A percentile compares a stretch with the other conserved stretches of the same genome.
Evolutionary conservation across 35 echinoderm and acorn worm genomes (phyloP).

Genomic region (Heliocidaris tuberculata): DNA sequence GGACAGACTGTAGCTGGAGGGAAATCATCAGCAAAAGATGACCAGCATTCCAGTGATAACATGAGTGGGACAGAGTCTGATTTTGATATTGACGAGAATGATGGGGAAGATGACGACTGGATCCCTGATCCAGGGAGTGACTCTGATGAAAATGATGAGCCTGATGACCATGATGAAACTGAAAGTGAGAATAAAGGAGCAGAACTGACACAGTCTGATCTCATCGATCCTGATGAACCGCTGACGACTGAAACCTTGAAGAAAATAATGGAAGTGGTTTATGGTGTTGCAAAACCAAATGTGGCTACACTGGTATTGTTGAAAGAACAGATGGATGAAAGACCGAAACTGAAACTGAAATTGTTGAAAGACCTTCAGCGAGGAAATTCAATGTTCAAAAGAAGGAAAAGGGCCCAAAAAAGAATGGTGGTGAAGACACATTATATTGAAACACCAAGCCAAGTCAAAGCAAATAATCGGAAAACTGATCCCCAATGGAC

Average conservation of each 20-base stretch:
- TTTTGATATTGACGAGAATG: constrained; percentile 19
- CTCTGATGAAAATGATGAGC: not conserved
- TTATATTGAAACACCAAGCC: not conserved
- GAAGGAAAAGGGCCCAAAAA: not conserved
- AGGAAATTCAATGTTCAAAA: constrained; percentile 32
- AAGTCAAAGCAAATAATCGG: not conserved
- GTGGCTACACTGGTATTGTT: not conserved
- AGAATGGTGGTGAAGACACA: not conserved
- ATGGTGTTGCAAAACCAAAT: constrained; percentile 8
- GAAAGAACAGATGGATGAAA: constrained; percentile 46
- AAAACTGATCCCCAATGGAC: not conserved
- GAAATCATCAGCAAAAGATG: not conserved
- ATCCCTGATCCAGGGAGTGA: not conserved
- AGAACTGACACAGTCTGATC: not conserved
- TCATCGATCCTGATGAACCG: not conserved
- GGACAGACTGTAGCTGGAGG: not conserved
- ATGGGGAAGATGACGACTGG: not conserved
- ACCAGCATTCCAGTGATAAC: not conserved
- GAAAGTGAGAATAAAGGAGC: not conserved
- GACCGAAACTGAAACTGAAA: constrained; percentile 23
- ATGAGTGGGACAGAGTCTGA: not conserved
- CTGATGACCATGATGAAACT: not conserved
- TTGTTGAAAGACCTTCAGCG: constrained; percentile 29
- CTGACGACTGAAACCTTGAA: not conserved
- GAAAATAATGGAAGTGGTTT: constrained; percentile 9